A percentile compares a stretch with the other conserved stretches of the same genome.
phyloP scores from a whole-genome alignment of 2,888 invertebrate species.

The Caenorhabditis drosophilae region DNA sequence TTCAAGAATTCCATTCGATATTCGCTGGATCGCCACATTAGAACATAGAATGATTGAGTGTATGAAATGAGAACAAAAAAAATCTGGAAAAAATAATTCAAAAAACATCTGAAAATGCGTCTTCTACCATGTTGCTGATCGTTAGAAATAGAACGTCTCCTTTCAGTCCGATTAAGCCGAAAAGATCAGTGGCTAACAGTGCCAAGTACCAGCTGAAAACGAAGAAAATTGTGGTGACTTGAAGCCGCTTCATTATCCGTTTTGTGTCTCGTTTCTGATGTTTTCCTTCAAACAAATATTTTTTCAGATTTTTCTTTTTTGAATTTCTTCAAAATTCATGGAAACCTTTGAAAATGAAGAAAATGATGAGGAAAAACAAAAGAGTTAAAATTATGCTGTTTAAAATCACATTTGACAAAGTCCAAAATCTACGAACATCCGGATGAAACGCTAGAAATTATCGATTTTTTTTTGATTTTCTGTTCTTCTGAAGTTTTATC shows the following conservation, averaged over 20 bases:
- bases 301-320: background rate
- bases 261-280: constrained; percentile 19
- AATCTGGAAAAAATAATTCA: constrained; percentile 12
- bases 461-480: no score
- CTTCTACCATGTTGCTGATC: background rate
- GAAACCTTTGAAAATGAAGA: background rate
- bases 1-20: constrained; percentile 27
- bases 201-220: constrained; percentile 26
- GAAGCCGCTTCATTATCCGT: constrained; percentile 15
- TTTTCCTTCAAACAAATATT: constrained; percentile 8
- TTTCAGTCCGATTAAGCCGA: constrained; percentile 10
- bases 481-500: no score
- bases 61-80: constrained; percentile 28
- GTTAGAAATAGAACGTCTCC: background rate
- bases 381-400: background rate
- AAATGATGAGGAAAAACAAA: background rate
- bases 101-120: no score
- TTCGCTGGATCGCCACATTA: constrained; percentile 29
- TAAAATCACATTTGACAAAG: background rate
- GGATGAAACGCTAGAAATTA: no score
- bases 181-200: constrained; percentile 16
- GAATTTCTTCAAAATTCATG: background rate
- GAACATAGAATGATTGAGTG: constrained; percentile 25
- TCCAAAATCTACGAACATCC: background rate
- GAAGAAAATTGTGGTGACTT: constrained; percentile 16